A percentile compares a stretch with the other conserved stretches of the same genome.
These are phyloP conservation scores for Tyrannus savana DNA, from an alignment of 2,113 vertebrate genomes.

Conservation along the genomic window DNA sequence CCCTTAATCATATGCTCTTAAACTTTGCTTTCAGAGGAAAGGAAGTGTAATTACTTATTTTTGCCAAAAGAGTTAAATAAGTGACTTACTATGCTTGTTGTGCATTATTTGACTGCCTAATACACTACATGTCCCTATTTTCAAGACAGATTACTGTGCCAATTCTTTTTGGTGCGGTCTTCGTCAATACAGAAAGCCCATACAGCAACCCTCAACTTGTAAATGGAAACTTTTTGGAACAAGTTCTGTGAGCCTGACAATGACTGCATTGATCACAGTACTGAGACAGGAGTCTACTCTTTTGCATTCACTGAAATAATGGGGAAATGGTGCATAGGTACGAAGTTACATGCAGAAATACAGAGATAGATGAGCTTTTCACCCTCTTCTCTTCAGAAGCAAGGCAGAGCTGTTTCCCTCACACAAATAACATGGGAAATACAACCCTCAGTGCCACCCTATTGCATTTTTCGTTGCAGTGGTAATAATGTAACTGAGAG, in stretches of 20 bases:
- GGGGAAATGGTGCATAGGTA: background rate
- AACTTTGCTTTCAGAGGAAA: background rate
- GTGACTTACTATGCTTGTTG: conserved; percentile 15
- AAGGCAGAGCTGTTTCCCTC: background rate
- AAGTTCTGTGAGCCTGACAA: conserved; percentile 63
- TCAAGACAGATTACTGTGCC: conserved; percentile 33
- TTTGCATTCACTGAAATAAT: background rate
- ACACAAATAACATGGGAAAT: background rate
- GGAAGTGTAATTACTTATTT: background rate
- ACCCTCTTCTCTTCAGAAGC: background rate
- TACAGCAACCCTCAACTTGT: conserved; percentile 65
- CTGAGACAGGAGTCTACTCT: conserved; percentile 36
- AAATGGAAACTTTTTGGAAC: conserved; percentile 72
- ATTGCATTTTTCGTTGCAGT: background rate
- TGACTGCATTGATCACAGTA: conserved; percentile 60
- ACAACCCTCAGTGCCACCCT: background rate
- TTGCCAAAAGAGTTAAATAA: conserved; percentile 23
- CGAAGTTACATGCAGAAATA: background rate
- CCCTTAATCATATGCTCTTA: background rate
- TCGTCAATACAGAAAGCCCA: conserved; percentile 64
- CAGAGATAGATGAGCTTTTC: background rate
- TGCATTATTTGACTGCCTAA: background rate
- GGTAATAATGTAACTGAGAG: background rate
- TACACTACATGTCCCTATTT: conserved; percentile 63
- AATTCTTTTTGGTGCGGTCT: conserved; percentile 43